Conservation (phyloP, 2,113 vertebrate species). For the Octodon degus region DNA sequence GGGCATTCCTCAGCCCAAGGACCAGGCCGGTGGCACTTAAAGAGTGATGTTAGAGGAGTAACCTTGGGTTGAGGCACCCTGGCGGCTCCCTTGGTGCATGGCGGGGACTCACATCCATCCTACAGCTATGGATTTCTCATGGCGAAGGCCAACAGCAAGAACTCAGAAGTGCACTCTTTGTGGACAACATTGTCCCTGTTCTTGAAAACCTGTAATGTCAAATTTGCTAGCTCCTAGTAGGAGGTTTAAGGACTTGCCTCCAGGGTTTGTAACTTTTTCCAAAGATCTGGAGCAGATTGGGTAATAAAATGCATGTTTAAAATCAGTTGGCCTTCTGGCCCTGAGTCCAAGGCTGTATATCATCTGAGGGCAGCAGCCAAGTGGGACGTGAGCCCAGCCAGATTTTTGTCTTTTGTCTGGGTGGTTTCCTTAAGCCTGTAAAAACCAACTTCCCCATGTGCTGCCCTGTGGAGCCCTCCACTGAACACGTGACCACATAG, state of each 20-base stretch:
- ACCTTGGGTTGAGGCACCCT: not conserved
- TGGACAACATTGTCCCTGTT: not conserved
- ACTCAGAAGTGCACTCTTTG: not conserved
- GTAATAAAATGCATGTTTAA: not conserved
- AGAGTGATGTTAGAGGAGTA: not conserved
- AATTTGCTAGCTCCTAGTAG: not conserved
- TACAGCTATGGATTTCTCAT: not conserved
- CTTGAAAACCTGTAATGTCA: not conserved
- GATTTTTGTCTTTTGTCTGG: not conserved
- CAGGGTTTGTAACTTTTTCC: not conserved
- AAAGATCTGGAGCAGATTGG: not conserved
- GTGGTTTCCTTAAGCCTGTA: not conserved
- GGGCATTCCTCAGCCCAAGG: not conserved
- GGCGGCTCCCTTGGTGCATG: not conserved
- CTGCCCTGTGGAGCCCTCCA: not conserved
- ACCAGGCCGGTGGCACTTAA: not conserved
- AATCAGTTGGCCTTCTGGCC: not conserved
- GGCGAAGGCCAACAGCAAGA: not conserved
- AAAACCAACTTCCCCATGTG: not conserved
- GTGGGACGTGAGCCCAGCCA: not conserved
- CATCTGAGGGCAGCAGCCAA: not conserved
- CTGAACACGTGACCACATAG: not conserved
- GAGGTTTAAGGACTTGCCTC: not conserved
- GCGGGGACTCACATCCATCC: not conserved
- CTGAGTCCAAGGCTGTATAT: not conserved